Evolutionary conservation across 2,113 vertebrate genomes (phyloP).

Genomic region (Ascaphus truei): DNA sequence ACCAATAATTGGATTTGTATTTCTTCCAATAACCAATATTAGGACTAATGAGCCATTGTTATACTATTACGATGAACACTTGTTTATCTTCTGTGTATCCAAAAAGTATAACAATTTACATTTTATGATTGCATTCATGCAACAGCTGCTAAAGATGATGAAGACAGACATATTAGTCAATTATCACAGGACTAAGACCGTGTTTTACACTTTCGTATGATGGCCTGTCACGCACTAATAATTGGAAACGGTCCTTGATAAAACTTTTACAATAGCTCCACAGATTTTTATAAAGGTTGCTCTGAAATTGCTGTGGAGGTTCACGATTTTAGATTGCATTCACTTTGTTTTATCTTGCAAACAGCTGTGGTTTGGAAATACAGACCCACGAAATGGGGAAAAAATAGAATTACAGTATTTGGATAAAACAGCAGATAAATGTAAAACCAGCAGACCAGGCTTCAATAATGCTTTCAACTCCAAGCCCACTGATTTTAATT

Average conservation of each 20-base stretch:
- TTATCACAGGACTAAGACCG: neutral
- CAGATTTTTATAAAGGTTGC: neutral
- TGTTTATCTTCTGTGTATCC: too few species aligned
- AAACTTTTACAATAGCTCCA: neutral
- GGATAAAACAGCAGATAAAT: neutral
- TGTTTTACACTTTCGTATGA: neutral
- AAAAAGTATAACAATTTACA: too few species aligned
- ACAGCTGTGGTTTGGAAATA: neutral
- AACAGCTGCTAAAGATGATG: too few species aligned
- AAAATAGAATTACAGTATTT: neutral
- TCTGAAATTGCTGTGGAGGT: neutral
- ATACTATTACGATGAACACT: too few species aligned
- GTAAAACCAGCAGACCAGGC: too few species aligned
- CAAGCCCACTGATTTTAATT: constrained; percentile 5
- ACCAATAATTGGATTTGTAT: too few species aligned
- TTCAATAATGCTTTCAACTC: neutral
- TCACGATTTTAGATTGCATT: neutral
- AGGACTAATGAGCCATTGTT: too few species aligned
- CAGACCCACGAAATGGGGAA: neutral
- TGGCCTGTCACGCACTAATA: neutral
- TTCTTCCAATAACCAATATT: too few species aligned
- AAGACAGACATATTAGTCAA: too few species aligned
- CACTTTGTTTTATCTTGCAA: neutral
- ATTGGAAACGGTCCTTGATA: neutral
- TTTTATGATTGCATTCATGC: too few species aligned